A percentile compares a stretch with the other conserved stretches of the same genome.
These are phyloP conservation scores for Oasisia sp. DNA, from an alignment of 2,888 invertebrate species.

Conservation along the genomic window DNA sequence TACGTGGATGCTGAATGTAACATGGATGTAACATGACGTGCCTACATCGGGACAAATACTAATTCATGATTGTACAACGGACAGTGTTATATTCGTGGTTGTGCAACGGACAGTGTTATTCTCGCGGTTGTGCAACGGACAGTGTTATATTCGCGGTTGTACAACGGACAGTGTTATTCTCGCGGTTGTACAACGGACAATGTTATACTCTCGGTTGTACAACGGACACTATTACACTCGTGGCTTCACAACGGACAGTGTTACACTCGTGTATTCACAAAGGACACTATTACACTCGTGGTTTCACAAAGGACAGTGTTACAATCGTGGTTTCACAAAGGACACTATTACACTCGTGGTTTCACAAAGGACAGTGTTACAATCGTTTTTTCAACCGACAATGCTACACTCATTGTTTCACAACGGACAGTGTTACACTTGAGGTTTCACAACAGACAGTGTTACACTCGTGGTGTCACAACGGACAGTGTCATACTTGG, in stretches of 20 bases:
- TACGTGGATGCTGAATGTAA: no score
- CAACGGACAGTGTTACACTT: not conserved
- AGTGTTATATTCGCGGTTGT: not conserved
- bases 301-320: not conserved
- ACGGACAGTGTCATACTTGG: not conserved
- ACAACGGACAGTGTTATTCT: not conserved
- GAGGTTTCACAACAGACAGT: not conserved
- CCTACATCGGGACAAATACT: no score
- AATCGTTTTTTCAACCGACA: not conserved
- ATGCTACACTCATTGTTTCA: not conserved
- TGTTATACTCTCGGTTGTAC: not conserved
- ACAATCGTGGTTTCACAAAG: not conserved
- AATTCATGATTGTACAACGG: not conserved
- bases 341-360: not conserved
- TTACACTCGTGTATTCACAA: not conserved
- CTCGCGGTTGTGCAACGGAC: not conserved
- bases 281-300: not conserved
- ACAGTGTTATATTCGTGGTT: not conserved
- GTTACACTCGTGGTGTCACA: not conserved
- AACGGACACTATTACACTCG: not conserved
- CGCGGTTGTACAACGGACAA: not conserved
- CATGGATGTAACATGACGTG: no score
- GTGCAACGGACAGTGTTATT: no score
- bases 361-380: not conserved
- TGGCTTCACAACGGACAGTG: not conserved